A percentile compares a stretch with the other conserved stretches of the same genome.
Evolutionary conservation across 2,113 vertebrate species (phyloP).

Genomic region (Chroicocephalus ridibundus): DNA sequence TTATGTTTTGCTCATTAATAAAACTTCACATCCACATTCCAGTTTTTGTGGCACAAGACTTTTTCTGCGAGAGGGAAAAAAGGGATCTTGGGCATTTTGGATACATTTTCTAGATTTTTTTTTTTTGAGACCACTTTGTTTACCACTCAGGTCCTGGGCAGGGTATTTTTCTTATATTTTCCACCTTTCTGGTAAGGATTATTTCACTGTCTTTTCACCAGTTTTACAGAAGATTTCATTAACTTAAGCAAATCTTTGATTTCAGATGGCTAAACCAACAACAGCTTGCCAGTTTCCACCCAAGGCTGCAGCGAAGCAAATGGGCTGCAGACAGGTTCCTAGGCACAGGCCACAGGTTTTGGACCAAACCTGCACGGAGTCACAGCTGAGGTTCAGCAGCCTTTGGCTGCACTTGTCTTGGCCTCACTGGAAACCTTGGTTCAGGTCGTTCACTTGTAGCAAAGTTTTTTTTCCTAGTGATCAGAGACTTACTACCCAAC

Average conservation of each 20-base stretch:
- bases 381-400: background rate
- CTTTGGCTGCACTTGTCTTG: background rate
- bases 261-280: background rate
- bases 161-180: background rate
- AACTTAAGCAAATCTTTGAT: background rate
- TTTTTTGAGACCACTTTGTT: background rate
- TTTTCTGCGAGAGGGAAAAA: background rate
- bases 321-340: background rate
- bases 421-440: background rate
- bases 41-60: background rate
- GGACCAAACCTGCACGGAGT: background rate
- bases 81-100: background rate
- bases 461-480: background rate
- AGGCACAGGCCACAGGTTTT: background rate
- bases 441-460: background rate
- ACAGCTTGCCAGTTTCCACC: background rate
- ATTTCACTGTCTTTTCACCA: background rate
- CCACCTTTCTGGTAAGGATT: background rate
- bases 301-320: background rate
- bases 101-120: background rate
- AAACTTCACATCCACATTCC: background rate
- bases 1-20: background rate
- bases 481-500: background rate
- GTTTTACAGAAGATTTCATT: background rate
- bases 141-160: background rate